Base-by-base conservation (phyloP, 2,797 vertebrate species). In the Coendou prehensilis region DNA sequence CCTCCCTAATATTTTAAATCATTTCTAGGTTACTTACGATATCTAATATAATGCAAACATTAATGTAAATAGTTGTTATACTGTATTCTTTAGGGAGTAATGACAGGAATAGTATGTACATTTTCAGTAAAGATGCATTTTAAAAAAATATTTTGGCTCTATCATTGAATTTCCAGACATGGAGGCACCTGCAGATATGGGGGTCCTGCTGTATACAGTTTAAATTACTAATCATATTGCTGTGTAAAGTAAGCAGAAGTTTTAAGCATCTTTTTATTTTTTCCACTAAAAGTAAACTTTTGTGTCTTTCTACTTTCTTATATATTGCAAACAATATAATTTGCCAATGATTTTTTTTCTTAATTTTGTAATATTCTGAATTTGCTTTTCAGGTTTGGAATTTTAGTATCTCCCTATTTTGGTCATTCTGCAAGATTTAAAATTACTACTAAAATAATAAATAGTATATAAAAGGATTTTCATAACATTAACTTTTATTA, bases 341-440 rank as follows among this genome's bases (percentile, higher is more conserved):
- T 85, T 80, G 87, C 47, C 64, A 75, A 33, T 84, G 52, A 76
- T 45, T 9, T 57, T 91, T 26, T 76, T 75, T 63, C 30, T 13
- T 22, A 59, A 67, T 91, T 84, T 85, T 41, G 1, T 63, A 87
- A 33, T 57, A 63, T 71, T 93, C 56, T 93, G 80, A 89, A 37
- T 73, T 93, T 30, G 5, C 54, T 63, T 89, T 79, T 80, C 22
- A 75, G 71, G 41, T 41, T 75, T 75, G 64, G 80, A 85, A 63
- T 56, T 71, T 93, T 80, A 61, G 23, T 85, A 47, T 9, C 15
- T 85, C 54, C 59, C 22, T 79, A 9, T 50, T 76, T 11, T 22
- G 17, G 26, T 86, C 28, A 80, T 79, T 89, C 57, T 73, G 22
- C 10, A 56, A 69, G 78, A 93, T 82, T 73, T 63, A 80, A 37